phyloP scores from a whole-genome alignment of 2,888 invertebrate genomes.

The Sicus ferrugineus region DNA sequence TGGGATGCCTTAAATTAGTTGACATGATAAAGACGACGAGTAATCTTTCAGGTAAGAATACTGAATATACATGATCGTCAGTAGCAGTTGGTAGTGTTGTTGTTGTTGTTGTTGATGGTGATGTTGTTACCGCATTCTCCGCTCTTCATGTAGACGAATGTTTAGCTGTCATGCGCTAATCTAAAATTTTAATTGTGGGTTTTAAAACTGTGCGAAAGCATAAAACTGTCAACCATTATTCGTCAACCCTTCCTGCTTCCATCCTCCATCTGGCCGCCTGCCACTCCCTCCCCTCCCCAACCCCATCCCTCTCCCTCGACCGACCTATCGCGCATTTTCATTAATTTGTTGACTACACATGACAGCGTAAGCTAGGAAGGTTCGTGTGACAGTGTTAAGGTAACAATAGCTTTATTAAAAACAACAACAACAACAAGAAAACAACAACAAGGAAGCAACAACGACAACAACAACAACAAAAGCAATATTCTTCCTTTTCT shows the following conservation, averaged over 20 bases:
- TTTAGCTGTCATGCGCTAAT: conserved; percentile 3
- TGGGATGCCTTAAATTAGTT: not conserved
- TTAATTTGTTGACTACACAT: not conserved
- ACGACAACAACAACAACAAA: conserved; percentile 8
- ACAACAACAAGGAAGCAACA: conserved; percentile 7
- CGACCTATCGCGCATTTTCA: not conserved
- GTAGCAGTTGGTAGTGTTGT: conserved; percentile 30
- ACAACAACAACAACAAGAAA: conserved; percentile 15
- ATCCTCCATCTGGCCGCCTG: too few species aligned
- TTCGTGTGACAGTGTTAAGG: conserved; percentile 15
- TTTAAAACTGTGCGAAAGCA: conserved; percentile 28
- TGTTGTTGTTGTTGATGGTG: conserved; percentile 38
- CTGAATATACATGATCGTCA: not conserved
- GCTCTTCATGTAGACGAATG: conserved; percentile 20
- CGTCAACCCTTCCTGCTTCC: not conserved
- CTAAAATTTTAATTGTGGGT: conserved; percentile 29
- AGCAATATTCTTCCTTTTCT: too few species aligned
- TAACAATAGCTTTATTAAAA: not conserved
- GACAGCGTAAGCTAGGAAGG: not conserved
- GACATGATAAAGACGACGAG: not conserved
- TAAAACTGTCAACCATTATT: conserved; percentile 35
- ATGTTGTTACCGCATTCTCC: conserved; percentile 18
- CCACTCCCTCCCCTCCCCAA: not conserved
- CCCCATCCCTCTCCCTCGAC: not conserved
- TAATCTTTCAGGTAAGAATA: not conserved